Evolutionary conservation across 2,888 invertebrate genomes (phyloP), one percentile per base, ranked within the genome.

Genomic region (Trichogramma evanescens): DNA sequence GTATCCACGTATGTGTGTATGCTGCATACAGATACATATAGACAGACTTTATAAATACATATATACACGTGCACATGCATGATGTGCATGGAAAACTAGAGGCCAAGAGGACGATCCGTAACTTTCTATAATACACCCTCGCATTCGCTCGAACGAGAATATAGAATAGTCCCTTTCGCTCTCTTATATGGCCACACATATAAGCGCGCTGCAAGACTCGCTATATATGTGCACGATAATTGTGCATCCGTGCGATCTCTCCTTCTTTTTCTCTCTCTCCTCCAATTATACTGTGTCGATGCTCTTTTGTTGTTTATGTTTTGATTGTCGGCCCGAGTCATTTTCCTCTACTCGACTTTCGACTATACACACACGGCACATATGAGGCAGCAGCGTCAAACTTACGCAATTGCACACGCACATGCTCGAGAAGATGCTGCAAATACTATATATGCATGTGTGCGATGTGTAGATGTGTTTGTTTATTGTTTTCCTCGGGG

Each of bases 21-120:
- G 41, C 52, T 39, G 6, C 45, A 13, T 26, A 26, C 26, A 26
- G 3, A 26, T 26, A 26, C 26, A 26, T 26, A 26, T 26, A 26
- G 26, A 26, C 26, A 26, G 26, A 26, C 26, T 26, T 26, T 26
- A 26, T 26, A 26, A 26, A 26, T 26, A 26, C 26, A 26, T 26
- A 26, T 26, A 26, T 26, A 26, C 26, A 26, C 26, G 26, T 2
- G 26, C 26, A 10, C 64, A 65, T 64, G 63, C 61, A 66, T 64
- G 64, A 68, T 26, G 26, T 2, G 26, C 26, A 26, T 75, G 73
- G 74, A 74, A 76, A 76, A 73, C 74, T 74, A 75, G 51, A 76
- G 77, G 75, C 74, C 74, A 74, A 62, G 75, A 75, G 73, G 74
- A 76, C 74, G 76, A 72, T 75, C 74, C 73, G 50, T 26, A 50